These are phyloP conservation scores for Reticulitermes lucifugus DNA, from an alignment of 2,888 invertebrate genomes.

Conservation along the genomic window DNA sequence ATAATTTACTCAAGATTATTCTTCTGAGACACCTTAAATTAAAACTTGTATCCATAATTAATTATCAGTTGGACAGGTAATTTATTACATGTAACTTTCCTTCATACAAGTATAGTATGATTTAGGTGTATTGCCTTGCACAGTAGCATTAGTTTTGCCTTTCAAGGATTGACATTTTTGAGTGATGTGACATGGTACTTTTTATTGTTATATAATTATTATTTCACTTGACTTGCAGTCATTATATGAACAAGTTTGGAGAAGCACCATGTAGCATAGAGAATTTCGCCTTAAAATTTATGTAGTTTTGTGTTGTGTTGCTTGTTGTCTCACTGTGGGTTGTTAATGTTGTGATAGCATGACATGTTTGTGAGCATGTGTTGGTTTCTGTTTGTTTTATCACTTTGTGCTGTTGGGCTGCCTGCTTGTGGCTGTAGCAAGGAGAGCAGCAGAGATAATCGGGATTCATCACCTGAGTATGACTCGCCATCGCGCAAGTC, in stretches of 20 bases:
- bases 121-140: no score
- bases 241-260: background rate
- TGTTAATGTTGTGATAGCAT: slow-evolving; percentile 41
- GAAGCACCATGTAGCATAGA: background rate
- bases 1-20: no score
- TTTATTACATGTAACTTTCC: no score
- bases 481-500: slow-evolving; percentile 52
- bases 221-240: background rate
- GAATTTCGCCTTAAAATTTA: background rate
- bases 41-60: no score
- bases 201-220: no score
- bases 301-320: slow-evolving; percentile 45
- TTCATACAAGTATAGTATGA: no score
- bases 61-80: no score
- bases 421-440: slow-evolving; percentile 64
- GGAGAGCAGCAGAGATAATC: slow-evolving; percentile 78
- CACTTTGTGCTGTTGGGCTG: slow-evolving; percentile 47
- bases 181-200: no score
- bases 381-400: slow-evolving; percentile 55
- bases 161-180: no score
- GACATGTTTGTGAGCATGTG: slow-evolving; percentile 51
- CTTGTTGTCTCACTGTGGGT: slow-evolving; percentile 28
- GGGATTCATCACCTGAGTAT: slow-evolving; percentile 75
- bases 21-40: no score
- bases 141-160: no score